Percentiles rank a stretch among this genome's conserved stretches.
These are phyloP conservation scores for Stegophylla sp. DNA, from an alignment of 2,888 invertebrate species.

Conservation along the genomic window DNA sequence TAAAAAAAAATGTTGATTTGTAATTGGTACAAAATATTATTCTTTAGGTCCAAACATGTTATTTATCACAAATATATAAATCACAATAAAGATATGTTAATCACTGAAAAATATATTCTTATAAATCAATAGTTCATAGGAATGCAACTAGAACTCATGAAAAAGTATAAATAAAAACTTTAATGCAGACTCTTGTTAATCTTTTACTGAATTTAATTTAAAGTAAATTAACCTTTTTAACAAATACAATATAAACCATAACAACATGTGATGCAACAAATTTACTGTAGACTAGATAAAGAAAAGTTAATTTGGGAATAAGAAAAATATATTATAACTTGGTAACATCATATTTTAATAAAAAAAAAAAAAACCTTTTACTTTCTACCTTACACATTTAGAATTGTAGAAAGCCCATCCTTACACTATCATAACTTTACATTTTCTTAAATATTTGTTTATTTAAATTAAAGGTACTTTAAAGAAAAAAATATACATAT, in stretches of 20 bases:
- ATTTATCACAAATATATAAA: conserved; percentile 7
- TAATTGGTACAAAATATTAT: neutral
- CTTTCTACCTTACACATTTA: no score
- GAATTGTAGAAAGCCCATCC: conserved; percentile 48
- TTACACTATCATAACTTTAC: conserved; percentile 40
- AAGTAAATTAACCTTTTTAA: neutral
- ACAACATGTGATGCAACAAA: conserved; percentile 33
- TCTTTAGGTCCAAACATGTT: neutral
- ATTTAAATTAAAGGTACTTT: conserved; percentile 35
- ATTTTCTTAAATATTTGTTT: conserved; percentile 37
- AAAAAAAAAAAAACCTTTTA: neutral
- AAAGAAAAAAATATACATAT: conserved; percentile 39
- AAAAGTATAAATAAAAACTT: neutral
- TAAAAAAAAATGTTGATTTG: no score
- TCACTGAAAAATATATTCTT: neutral
- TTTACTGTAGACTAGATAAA: conserved; percentile 41
- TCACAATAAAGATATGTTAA: neutral
- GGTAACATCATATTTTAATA: conserved; percentile 41
- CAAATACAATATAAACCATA: conserved; percentile 11
- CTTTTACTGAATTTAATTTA: conserved; percentile 14
- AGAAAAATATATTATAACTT: conserved; percentile 19
- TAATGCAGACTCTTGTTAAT: neutral
- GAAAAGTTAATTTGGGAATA: neutral
- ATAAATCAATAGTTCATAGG: no score
- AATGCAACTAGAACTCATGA: no score